phyloP scores from a whole-genome alignment of 35 echinoderm and acorn worm species.

The Hemicentrotus pulcherrimus region DNA sequence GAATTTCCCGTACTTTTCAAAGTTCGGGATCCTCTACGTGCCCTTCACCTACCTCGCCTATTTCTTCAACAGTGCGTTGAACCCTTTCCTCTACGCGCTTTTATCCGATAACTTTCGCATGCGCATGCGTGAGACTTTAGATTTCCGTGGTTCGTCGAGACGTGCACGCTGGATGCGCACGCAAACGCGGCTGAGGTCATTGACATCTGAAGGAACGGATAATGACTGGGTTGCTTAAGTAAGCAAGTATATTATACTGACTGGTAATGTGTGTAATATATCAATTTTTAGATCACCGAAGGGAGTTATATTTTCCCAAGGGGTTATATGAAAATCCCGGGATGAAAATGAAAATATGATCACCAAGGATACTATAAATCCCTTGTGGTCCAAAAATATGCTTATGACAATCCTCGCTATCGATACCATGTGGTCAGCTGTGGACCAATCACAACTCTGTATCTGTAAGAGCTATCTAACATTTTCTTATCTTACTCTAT shows the following conservation, averaged over 20 bases:
- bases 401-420: too few species aligned
- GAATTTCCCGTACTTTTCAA: neutral
- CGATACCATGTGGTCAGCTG: too few species aligned
- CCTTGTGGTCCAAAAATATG: too few species aligned
- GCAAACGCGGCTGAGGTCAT: conserved; percentile 61
- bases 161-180: conserved; percentile 46
- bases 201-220: conserved; percentile 75
- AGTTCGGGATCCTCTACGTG: conserved; percentile 53
- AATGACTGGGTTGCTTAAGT: conserved; percentile 39
- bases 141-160: conserved; percentile 53
- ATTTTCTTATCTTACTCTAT: too few species aligned
- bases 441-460: too few species aligned
- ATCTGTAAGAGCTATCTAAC: too few species aligned
- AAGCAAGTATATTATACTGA: neutral
- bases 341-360: too few species aligned
- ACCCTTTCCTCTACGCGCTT: conserved; percentile 90
- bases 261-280: too few species aligned
- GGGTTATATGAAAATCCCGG: too few species aligned
- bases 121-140: conserved; percentile 70
- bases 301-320: too few species aligned
- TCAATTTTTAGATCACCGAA: too few species aligned
- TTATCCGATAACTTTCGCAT: conserved; percentile 87
- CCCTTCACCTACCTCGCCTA: conserved; percentile 70
- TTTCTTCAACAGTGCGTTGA: conserved; percentile 89
- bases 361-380: too few species aligned